Evolutionary conservation across 1,140 invertebrate genomes (phyloP).

Genomic region (Macrotrachela quadricornifera): DNA sequence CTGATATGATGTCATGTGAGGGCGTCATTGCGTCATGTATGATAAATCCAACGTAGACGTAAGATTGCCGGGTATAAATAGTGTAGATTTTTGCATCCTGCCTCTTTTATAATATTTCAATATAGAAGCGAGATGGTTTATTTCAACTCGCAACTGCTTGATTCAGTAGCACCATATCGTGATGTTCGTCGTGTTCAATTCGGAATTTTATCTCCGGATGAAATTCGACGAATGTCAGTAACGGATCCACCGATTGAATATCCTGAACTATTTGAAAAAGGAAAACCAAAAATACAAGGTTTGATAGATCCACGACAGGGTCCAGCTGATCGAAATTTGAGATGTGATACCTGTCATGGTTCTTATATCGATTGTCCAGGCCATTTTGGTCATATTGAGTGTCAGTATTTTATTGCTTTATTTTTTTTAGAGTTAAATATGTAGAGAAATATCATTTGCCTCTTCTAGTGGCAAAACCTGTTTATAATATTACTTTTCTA

Average conservation of each 20-base stretch:
- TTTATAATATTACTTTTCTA: slow-evolving; percentile 91
- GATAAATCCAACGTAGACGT: too few relatives aligned
- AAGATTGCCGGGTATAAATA: too few relatives aligned
- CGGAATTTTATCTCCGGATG: slow-evolving; percentile 91
- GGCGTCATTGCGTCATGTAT: too few relatives aligned
- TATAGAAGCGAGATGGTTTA: too few relatives aligned
- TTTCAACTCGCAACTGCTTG: slow-evolving; percentile 19
- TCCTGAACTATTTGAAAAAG: slow-evolving; percentile 92
- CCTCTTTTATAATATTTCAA: too few relatives aligned
- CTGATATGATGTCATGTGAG: too few relatives aligned
- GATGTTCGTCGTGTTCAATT: slow-evolving; percentile 90
- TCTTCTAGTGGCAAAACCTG: slow-evolving; percentile 60
- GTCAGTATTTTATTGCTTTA: too few relatives aligned
- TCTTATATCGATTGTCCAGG: slow-evolving; percentile 96
- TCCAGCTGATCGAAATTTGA: slow-evolving; percentile 62
- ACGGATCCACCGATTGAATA: slow-evolving; percentile 88
- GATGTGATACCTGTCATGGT: slow-evolving; percentile 90
- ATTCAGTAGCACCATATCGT: slow-evolving; percentile 77
- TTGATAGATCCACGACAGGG: slow-evolving; percentile 98
- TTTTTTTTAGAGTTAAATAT: too few relatives aligned
- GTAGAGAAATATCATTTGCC: too few relatives aligned
- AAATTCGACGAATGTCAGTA: slow-evolving; percentile 87
- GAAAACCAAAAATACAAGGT: slow-evolving; percentile 75
- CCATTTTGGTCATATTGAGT: slow-evolving; percentile 96
- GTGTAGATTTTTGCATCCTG: too few relatives aligned